Base-by-base conservation (phyloP, 1,140 invertebrate genomes). In the Holcopasites calliopsidis region DNA sequence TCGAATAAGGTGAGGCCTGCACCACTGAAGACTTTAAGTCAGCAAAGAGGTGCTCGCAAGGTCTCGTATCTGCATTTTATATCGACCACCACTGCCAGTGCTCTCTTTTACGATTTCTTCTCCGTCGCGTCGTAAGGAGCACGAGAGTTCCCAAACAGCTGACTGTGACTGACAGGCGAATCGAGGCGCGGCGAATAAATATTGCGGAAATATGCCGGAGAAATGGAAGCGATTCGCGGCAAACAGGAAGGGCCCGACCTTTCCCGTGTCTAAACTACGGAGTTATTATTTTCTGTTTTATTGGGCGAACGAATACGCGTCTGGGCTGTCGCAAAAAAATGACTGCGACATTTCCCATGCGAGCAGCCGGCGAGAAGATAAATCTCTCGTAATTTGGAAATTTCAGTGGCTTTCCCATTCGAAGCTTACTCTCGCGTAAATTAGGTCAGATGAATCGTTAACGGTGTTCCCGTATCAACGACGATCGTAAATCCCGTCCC, bases 141-240 rank as follows among this genome's bases (percentile, higher is more conserved):
- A 35, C 50, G 35, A 42, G 52, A 40, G n/a, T 33, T 49, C 73
- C 49, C 47, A 49, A 83, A 52, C 78, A 81, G 70, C 69, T 77
- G 77, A 71, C 79, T 87, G 87, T 86, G 84, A 86, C 60, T 87
- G 87, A 88, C 87, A 83, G 85, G 62, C 72, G 60, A 62, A 54
- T 66, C 65, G 70, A 57, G 42, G 64, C 52, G 64, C 71, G 65
- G 68, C 55, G 78, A 85, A 88, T 87, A 88, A 87, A 88, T 88
- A 86, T 86, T 80, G 62, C 80, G 80, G 86, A 86, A 88, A 88
- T 88, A 88, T 86, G 87, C 72, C 77, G 77, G 71, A 81, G 85
- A 88, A 88, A 88, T 86, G 87, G 86, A 88, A 88, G 87, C 86
- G 87, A 86, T 87, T 83, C 74, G 70, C 60, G 47, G 40, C 76